A percentile compares a stretch with the other conserved stretches of the same genome.
Evolutionary conservation across 2,113 vertebrate species (phyloP).

Genomic region (Tichodroma muraria): DNA sequence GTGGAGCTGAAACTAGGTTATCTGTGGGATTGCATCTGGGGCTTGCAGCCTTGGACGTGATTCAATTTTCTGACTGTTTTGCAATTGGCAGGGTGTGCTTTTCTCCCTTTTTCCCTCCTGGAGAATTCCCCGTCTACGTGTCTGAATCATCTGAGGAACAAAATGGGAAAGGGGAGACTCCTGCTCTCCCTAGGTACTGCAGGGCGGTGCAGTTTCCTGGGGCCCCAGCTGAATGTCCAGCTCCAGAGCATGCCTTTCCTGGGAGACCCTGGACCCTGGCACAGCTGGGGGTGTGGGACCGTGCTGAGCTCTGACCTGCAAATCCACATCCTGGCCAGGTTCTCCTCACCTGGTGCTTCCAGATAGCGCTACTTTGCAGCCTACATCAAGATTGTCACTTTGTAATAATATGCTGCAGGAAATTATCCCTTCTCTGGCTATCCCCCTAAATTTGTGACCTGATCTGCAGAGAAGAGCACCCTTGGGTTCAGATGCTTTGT

Average conservation of each 20-base stretch:
- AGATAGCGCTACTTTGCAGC: not conserved
- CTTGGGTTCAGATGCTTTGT: not conserved
- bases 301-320: rapidly evolving
- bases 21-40: slow-evolving; percentile 48
- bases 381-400: not conserved
- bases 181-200: not conserved
- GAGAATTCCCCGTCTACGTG: not conserved
- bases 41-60: slow-evolving; percentile 22
- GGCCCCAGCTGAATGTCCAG: not conserved
- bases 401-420: not conserved
- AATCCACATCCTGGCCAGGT: rapidly evolving
- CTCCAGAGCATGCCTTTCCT: not conserved
- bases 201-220: not conserved
- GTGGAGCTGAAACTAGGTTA: slow-evolving; percentile 55
- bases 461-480: not conserved
- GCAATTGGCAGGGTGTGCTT: slow-evolving; percentile 2
- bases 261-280: not conserved
- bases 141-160: not conserved
- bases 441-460: not conserved
- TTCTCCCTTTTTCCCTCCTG: not conserved
- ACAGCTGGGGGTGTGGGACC: not conserved
- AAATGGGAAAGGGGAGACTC: not conserved
- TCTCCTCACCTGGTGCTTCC: not conserved
- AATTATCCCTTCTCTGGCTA: not conserved
- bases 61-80: slow-evolving; percentile 35